Percentiles rank a stretch among this genome's conserved stretches.
These are phyloP conservation scores for Xestoiulus laeticollis DNA, from an alignment of 2,888 invertebrate genomes.

Conservation along the genomic window DNA sequence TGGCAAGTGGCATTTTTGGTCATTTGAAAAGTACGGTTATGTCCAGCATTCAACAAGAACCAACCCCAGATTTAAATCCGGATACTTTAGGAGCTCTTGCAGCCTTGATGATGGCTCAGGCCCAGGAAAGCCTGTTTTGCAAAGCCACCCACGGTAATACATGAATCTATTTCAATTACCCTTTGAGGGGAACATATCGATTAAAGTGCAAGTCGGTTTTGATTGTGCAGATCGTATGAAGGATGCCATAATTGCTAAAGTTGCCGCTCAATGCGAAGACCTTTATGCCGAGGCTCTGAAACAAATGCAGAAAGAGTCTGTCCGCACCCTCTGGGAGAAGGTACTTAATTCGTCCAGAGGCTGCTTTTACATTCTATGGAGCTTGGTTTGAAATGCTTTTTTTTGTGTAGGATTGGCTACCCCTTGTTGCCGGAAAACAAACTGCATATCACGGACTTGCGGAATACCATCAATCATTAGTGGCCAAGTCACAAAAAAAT, in stretches of 20 bases:
- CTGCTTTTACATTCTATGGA: not conserved
- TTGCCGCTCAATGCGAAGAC: conserved; percentile 92
- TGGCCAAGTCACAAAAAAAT: conserved; percentile 78
- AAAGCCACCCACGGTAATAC: conserved; percentile 75
- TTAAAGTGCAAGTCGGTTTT: not conserved
- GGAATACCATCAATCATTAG: conserved; percentile 87
- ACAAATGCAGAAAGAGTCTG: conserved; percentile 82
- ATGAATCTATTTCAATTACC: not conserved
- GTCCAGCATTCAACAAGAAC: conserved; percentile 86
- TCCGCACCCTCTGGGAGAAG: conserved; percentile 87
- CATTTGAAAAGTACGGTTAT: conserved; percentile 78
- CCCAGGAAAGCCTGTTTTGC: conserved; percentile 95
- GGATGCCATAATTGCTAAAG: conserved; percentile 87
- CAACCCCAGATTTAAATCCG: conserved; percentile 93
- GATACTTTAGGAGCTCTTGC: conserved; percentile 89
- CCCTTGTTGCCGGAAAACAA: conserved; percentile 80
- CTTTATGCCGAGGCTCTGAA: conserved; percentile 91
- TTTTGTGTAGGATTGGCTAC: conserved; percentile 69
- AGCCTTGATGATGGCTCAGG: conserved; percentile 94
- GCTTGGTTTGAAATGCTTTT: not conserved
- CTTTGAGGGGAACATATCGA: not conserved
- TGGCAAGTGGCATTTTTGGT: conserved; percentile 88
- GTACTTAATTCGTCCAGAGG: conserved; percentile 65
- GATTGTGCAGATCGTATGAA: conserved; percentile 87
- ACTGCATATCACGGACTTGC: conserved; percentile 87